Conservation (phyloP, 1,140 invertebrate genomes). For the Zophobas morio region DNA sequence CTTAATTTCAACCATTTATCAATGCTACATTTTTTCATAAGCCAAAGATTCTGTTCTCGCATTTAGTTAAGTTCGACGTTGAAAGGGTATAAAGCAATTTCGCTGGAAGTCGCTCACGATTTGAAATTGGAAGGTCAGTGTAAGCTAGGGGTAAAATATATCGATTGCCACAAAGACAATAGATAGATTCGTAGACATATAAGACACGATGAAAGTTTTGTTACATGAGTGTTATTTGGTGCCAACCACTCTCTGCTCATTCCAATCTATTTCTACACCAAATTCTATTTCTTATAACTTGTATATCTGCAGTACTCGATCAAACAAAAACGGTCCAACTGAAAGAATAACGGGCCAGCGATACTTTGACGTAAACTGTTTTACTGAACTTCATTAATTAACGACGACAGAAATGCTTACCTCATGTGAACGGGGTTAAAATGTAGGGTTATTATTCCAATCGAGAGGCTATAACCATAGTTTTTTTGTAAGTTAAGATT, state of each 20-base stretch:
- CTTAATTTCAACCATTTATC: no score
- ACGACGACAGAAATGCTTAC: no score
- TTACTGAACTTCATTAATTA: no score
- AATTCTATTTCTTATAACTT: constrained; percentile 5
- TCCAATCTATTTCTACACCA: constrained; percentile 7
- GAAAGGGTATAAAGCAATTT: constrained; percentile 39
- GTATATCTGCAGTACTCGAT: background rate
- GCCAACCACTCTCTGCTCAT: constrained; percentile 2
- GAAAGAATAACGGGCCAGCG: no score
- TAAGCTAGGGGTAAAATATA: constrained; percentile 38
- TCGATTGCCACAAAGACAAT: constrained; percentile 43
- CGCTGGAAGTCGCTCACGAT: constrained; percentile 21
- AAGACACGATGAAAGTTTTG: constrained; percentile 41
- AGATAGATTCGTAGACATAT: constrained; percentile 45
- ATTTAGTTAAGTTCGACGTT: background rate
- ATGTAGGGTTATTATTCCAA: no score
- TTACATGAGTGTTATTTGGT: constrained; percentile 27
- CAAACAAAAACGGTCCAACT: no score
- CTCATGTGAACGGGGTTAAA: no score
- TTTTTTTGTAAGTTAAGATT: no score
- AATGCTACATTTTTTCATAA: no score
- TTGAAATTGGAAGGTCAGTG: constrained; percentile 43
- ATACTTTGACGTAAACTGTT: no score
- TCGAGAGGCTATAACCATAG: no score
- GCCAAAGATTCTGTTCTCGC: background rate